phyloP scores from a whole-genome alignment of 2,113 vertebrate species.

The Polypterus senegalus region DNA sequence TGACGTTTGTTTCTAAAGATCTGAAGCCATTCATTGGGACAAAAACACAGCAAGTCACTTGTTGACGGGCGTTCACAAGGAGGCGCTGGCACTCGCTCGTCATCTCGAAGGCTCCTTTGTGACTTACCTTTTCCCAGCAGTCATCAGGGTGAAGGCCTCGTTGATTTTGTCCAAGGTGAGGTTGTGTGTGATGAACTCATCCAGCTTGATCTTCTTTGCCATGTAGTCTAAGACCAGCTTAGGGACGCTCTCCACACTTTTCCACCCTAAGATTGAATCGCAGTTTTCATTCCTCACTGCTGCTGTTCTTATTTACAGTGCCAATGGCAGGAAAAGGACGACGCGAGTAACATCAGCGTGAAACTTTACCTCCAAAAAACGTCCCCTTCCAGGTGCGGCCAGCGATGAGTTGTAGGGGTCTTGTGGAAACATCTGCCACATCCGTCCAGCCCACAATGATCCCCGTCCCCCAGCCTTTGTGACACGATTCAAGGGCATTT shows the following conservation, averaged over 20 bases:
- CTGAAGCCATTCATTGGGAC: too few relatives aligned
- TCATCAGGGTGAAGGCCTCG: constrained; percentile 27
- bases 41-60: too few relatives aligned
- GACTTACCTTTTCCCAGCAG: constrained; percentile 30
- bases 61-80: too few relatives aligned
- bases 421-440: neutral
- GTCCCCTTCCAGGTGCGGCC: constrained; percentile 31
- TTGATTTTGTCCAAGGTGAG: constrained; percentile 33
- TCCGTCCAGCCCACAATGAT: constrained; percentile 12
- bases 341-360: neutral
- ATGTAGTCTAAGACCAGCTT: constrained; percentile 32
- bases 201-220: constrained; percentile 33
- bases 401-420: constrained; percentile 27
- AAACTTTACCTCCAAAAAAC: constrained; percentile 20
- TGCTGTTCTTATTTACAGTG: neutral
- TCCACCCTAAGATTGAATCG: constrained; percentile 25
- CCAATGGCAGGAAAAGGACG: neutral
- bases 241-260: constrained; percentile 26
- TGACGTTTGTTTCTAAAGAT: too few relatives aligned
- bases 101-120: neutral
- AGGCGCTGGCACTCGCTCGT: too few relatives aligned
- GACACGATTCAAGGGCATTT: constrained; percentile 31
- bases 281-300: neutral
- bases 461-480: constrained; percentile 19
- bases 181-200: constrained; percentile 21